Evolutionary conservation across 2,888 invertebrate species (phyloP), one percentile per base, ranked within the genome.

Genomic region (Drosophila mulleri): DNA sequence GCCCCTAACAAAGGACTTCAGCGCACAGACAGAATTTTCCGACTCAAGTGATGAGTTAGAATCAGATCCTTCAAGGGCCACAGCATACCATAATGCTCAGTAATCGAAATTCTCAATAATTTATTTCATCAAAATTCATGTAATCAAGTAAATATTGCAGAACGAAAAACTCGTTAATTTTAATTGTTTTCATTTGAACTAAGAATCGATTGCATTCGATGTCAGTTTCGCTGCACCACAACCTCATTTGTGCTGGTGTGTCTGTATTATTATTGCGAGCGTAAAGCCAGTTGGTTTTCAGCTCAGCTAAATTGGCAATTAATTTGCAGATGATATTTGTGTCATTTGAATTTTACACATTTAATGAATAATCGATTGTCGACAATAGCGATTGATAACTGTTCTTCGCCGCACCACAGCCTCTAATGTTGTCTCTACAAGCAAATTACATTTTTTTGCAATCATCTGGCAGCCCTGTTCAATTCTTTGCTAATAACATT

Each of bases 11-110:
- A 50, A 8, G 3, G 82, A 83, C 35, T 83, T 83, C 4, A 67
- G 20, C 16, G 54, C 56, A 2, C 82, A 83, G 53, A 83, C 82
- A 0, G 84, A 83, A 0, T 83, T 83, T 18, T 67, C 82, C 0
- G 72, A 83, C 2, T 67, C 83, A n/a, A 74, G 63, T 16, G 6
- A 58, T 9, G 78, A 79, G 1, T 3, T 75, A 4, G 63, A 42
- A 0, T 79, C 79, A 3, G 71, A 69, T 0, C 1, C 0, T 14
- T 62, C 65, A 1, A 32, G 5, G 57, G 9, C 3, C 5, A 50
- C 50, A 23, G 6, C 11, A 56, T 41, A 45, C 32, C 14, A 52
- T 9, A 58, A 39, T 26, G 32, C 12, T n/a, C 12, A 12, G 14
- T 67, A 57, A 50, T 16, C n/a, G 4, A 20, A 23, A 39, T 23